phyloP scores from a whole-genome alignment of 2,797 vertebrate genomes.

The Gymnoscopelus microlampas region DNA sequence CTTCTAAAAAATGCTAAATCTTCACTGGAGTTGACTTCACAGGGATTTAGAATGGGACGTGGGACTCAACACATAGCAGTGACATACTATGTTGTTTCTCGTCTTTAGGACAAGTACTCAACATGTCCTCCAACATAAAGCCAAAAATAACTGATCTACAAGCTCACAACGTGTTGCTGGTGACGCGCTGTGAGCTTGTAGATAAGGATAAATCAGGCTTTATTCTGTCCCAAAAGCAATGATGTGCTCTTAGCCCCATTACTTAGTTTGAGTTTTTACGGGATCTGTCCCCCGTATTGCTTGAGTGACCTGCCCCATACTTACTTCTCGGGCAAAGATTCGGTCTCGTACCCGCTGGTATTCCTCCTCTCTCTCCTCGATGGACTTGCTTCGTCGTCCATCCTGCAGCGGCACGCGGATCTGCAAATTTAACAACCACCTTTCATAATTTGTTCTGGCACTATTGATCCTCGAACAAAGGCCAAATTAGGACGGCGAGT shows the following conservation, averaged over 20 bases:
- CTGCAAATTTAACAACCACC: conserved; percentile 73
- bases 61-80: not conserved
- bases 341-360: conserved; percentile 98
- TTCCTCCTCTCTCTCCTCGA: conserved; percentile 98
- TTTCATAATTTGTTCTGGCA: too few relatives aligned
- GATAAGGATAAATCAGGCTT: too few relatives aligned
- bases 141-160: too few relatives aligned
- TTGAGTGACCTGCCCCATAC: conserved; percentile 57
- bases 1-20: not conserved
- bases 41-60: not conserved
- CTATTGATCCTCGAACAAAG: not conserved
- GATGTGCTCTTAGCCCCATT: not conserved
- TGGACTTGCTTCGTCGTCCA: conserved; percentile 97
- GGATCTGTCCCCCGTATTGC: not conserved
- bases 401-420: conserved; percentile 99
- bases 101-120: too few relatives aligned
- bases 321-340: conserved; percentile 99
- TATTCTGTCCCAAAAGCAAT: not conserved
- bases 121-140: too few relatives aligned
- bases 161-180: too few relatives aligned
- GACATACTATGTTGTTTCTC: too few relatives aligned
- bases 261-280: too few relatives aligned
- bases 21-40: not conserved
- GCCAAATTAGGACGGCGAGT: too few relatives aligned
- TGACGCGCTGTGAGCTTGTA: too few relatives aligned